Evolutionary conservation across 1,140 invertebrate genomes (phyloP), one percentile per base, ranked within the genome.

Genomic region (Drosophila rhopaloa): DNA sequence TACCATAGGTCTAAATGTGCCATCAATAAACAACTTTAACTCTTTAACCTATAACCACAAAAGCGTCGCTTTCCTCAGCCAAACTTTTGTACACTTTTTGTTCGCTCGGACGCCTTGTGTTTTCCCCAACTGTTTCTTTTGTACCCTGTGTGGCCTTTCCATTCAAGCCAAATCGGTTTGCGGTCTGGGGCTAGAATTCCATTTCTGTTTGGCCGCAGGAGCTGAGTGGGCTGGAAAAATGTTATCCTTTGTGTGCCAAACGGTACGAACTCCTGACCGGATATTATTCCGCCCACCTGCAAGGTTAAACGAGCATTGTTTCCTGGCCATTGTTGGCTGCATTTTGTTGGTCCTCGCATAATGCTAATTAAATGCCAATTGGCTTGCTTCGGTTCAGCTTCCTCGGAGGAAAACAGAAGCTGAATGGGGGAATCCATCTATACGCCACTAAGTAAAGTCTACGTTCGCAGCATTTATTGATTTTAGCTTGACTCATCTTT

Each of bases 281-380:
- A 14, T 5, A 14, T 14, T 32, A 32, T 32, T 7, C 1, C 24
- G 40, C 14, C 40, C 55, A 57, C 27, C 40, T 7, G 24, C 24
- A 38, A 13, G 43, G 27, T 57, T 29, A 2, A 11, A 11, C 8
- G 24, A 41, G 41, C 10, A 13, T 35, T 14, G 40, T 43, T 46
- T 9, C 38, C 16, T 27, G 53, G 16, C 55, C 19, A 63, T 57
- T 37, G 53, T 63, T 57, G 60, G 16, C 24, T 63, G 9, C 51
- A 63, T 46, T 35, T 44, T 13, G 40, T 27, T 35, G 37, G 37
- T 63, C 32, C 27, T 27, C 19, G 5, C 27, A 11, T n/a, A 16
- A 63, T 37, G 53, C 61, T 58, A 63, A 63, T 63, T 63, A 63
- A 63, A 63, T 58, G 41, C 55, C 61, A 63, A 63, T 63, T 57